phyloP scores from a whole-genome alignment of 2,888 invertebrate species.

The Kuschelorhynchus macadamiae region DNA sequence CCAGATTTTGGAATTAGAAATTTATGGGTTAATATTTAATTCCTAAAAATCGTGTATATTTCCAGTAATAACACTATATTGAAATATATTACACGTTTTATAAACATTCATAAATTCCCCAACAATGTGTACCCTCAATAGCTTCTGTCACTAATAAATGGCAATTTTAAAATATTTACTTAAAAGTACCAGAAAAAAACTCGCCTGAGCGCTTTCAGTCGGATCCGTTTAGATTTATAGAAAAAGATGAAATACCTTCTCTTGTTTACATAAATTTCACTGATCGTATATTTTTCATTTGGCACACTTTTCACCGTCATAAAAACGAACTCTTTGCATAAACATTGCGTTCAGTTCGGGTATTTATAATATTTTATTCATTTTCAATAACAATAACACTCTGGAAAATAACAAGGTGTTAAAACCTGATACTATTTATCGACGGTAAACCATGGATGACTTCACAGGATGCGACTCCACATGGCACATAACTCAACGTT shows the following conservation, averaged over 20 bases:
- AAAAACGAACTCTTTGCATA: constrained; percentile 1
- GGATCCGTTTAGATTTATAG: constrained; percentile 14
- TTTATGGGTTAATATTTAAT: too few relatives aligned
- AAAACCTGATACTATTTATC: constrained; percentile 19
- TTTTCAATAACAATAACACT: constrained; percentile 19
- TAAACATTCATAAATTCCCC: too few relatives aligned
- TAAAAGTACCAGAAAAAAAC: not conserved
- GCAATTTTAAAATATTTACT: constrained; percentile 10
- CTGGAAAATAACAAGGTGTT: constrained; percentile 11
- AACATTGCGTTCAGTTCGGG: constrained; percentile 3
- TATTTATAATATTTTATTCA: constrained; percentile 23
- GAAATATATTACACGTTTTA: too few relatives aligned
- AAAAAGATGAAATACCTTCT: constrained; percentile 33
- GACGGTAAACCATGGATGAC: not conserved
- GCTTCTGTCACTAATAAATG: not conserved
- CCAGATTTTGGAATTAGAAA: too few relatives aligned
- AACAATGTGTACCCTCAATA: not conserved
- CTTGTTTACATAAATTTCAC: constrained; percentile 26
- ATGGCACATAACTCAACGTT: too few relatives aligned
- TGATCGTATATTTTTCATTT: constrained; percentile 29
- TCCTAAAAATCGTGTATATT: too few relatives aligned
- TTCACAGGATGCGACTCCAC: not conserved
- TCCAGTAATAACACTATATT: too few relatives aligned
- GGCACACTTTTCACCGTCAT: constrained; percentile 20
- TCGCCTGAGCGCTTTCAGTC: not conserved